These are phyloP conservation scores for Parochlus steinenii DNA, from an alignment of 2,888 invertebrate genomes.

Conservation along the genomic window DNA sequence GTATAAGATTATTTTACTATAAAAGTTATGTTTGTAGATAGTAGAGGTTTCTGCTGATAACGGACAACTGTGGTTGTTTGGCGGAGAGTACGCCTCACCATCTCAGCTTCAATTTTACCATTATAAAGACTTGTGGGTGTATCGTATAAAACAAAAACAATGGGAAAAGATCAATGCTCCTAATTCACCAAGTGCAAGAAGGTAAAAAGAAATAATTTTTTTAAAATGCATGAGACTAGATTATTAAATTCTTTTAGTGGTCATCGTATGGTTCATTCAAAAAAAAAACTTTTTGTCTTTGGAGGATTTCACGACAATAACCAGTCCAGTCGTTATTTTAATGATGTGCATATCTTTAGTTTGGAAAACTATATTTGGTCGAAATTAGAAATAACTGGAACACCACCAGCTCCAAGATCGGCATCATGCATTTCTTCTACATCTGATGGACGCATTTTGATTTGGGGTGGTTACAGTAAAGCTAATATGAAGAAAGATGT, in stretches of 20 bases:
- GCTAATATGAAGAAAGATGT: slow-evolving; percentile 54
- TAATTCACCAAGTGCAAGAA: slow-evolving; percentile 67
- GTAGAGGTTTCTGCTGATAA: neutral
- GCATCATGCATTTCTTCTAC: slow-evolving; percentile 41
- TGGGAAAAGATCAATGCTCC: slow-evolving; percentile 70
- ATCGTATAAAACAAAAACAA: slow-evolving; percentile 50
- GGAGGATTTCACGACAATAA: slow-evolving; percentile 87
- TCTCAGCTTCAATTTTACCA: slow-evolving; percentile 86
- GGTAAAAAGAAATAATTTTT: slow-evolving; percentile 40
- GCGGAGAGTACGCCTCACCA: slow-evolving; percentile 84
- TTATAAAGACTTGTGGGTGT: slow-evolving; percentile 82
- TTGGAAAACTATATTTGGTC: slow-evolving; percentile 64
- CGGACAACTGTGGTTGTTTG: slow-evolving; percentile 24
- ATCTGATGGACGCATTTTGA: slow-evolving; percentile 43
- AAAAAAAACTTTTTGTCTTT: slow-evolving; percentile 67
- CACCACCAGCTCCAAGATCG: slow-evolving; percentile 57
- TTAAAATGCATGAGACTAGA: neutral
- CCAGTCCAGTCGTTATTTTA: slow-evolving; percentile 72
- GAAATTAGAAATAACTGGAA: slow-evolving; percentile 46
- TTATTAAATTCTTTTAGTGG: slow-evolving; percentile 31
- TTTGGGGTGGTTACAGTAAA: slow-evolving; percentile 67
- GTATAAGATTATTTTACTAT: neutral
- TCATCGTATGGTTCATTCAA: slow-evolving; percentile 70
- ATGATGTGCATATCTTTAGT: slow-evolving; percentile 70
- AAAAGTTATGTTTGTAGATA: neutral